Evolutionary conservation across 23 tunicate genomes (phyloP).

Genomic region (Diplosoma virens): DNA sequence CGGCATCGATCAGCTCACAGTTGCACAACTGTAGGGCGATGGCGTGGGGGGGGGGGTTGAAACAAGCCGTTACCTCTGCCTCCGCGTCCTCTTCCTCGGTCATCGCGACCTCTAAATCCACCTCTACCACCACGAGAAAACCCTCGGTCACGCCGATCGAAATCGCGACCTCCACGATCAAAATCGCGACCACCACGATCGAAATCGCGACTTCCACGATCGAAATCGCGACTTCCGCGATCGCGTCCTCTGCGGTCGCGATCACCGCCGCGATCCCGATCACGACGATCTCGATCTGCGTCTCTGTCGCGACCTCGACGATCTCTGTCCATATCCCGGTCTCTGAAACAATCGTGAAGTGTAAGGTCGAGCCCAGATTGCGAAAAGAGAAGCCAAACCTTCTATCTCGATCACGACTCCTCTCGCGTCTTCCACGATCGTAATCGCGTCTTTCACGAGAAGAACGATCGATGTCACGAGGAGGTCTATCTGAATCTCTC

Average conservation of each 20-base stretch:
- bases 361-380: background rate
- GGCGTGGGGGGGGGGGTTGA: no score
- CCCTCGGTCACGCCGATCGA: constrained; percentile 13
- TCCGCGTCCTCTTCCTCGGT: constrained; percentile 9
- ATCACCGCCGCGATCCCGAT: constrained; percentile 25
- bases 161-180: constrained; percentile 34
- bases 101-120: constrained; percentile 43
- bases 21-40: no score
- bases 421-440: constrained; percentile 52
- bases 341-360: background rate
- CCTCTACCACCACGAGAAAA: constrained; percentile 45
- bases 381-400: background rate
- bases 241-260: constrained; percentile 49
- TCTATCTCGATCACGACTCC: constrained; percentile 39
- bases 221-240: constrained; percentile 1
- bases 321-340: constrained; percentile 46
- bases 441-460: constrained; percentile 29
- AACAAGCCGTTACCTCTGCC: background rate
- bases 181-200: constrained; percentile 37
- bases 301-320: constrained; percentile 23
- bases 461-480: constrained; percentile 18
- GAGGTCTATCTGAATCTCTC: background rate
- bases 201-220: constrained; percentile 22
- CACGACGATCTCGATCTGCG: no score
- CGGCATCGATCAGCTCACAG: no score